Conservation (phyloP, 1,140 invertebrate genomes). For the Leptinotarsa texana region DNA sequence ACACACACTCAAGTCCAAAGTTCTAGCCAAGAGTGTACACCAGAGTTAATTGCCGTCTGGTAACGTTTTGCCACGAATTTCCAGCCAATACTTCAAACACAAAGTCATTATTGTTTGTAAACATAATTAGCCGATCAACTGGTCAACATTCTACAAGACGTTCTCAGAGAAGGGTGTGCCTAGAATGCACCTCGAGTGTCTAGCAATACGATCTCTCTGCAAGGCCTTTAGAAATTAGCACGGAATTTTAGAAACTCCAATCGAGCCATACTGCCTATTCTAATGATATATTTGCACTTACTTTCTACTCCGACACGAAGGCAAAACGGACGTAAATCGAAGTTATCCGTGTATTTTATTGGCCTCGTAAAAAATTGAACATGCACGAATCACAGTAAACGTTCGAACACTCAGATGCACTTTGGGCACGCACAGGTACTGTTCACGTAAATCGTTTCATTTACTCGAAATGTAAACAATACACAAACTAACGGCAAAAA, state of each 20-base stretch:
- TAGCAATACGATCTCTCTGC: not conserved
- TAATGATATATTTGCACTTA: slow-evolving; percentile 19
- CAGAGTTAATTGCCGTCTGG: too few relatives aligned
- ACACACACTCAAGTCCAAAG: too few relatives aligned
- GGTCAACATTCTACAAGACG: slow-evolving; percentile 12
- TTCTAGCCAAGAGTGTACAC: too few relatives aligned
- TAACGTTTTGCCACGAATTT: too few relatives aligned
- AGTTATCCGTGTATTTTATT: slow-evolving; percentile 28
- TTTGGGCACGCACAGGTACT: not conserved
- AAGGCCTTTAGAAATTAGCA: slow-evolving; percentile 14
- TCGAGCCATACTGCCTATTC: slow-evolving; percentile 16
- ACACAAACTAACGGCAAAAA: slow-evolving; percentile 27
- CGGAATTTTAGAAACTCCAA: slow-evolving; percentile 26
- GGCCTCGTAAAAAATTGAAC: not conserved
- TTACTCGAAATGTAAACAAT: not conserved
- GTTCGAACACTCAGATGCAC: not conserved
- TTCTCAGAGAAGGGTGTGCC: slow-evolving; percentile 21
- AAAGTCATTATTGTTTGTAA: too few relatives aligned
- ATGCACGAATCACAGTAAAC: too few relatives aligned
- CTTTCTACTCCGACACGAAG: slow-evolving; percentile 29
- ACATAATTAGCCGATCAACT: not conserved
- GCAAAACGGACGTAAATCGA: slow-evolving; percentile 13
- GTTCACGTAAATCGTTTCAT: not conserved
- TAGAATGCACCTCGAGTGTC: not conserved
- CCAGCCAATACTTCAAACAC: too few relatives aligned